Percentiles rank a stretch among this genome's conserved stretches.
phyloP scores from a whole-genome alignment of 1,140 invertebrate genomes.

The Magallana angulata region DNA sequence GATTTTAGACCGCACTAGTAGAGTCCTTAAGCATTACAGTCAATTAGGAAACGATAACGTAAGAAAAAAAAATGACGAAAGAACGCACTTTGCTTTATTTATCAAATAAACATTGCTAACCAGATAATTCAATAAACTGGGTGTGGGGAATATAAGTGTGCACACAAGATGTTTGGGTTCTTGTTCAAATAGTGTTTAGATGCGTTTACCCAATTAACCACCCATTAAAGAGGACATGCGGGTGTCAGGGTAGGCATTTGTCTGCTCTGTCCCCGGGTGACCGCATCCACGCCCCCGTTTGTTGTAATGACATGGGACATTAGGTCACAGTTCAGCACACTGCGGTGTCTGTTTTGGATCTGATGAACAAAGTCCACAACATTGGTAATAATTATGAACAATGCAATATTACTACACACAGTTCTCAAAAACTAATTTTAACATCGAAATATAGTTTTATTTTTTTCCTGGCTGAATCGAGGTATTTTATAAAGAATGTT shows the following conservation, averaged over 20 bases:
- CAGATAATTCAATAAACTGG: not conserved
- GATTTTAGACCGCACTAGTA: no score
- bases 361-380: no score
- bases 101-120: not conserved
- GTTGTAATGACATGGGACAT: no score
- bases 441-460: no score
- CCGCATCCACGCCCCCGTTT: not conserved
- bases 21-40: not conserved
- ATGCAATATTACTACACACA: no score
- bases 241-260: not conserved
- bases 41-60: not conserved
- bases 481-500: no score
- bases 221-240: not conserved
- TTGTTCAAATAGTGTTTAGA: not conserved
- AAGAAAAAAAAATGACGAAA: not conserved
- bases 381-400: no score
- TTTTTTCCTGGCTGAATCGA: no score
- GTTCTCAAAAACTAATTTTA: no score
- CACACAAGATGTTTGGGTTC: not conserved
- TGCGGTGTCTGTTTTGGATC: no score
- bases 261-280: not conserved
- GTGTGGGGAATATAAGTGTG: not conserved
- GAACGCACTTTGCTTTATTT: constrained; percentile 10
- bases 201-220: constrained; percentile 13
- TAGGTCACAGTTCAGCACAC: no score